Evolutionary conservation across 2,797 vertebrate species (phyloP).

Genomic region (Eleutherodactylus coqui): DNA sequence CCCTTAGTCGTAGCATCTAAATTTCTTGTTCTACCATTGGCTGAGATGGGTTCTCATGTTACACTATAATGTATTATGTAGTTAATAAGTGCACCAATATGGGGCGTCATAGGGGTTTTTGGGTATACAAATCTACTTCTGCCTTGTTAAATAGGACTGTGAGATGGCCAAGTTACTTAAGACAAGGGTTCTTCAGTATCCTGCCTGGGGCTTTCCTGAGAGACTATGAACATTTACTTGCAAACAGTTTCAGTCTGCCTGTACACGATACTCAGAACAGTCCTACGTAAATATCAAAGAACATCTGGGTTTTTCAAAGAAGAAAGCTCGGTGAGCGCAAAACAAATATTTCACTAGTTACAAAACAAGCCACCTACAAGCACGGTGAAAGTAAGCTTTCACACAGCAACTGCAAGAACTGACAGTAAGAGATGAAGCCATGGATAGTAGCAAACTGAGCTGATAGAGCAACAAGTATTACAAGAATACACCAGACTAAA

Average conservation of each 20-base stretch:
- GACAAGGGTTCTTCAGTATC: neutral
- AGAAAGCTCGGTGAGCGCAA: neutral
- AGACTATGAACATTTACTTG: slow-evolving; percentile 42
- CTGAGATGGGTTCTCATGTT: neutral
- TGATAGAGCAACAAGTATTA: neutral
- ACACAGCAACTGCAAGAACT: neutral
- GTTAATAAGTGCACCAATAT: neutral
- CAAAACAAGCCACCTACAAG: slow-evolving; percentile 1
- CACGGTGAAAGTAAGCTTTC: neutral
- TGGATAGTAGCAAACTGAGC: neutral
- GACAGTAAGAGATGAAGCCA: neutral
- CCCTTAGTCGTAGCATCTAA: too few relatives aligned
- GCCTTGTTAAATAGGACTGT: neutral
- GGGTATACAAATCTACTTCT: neutral
- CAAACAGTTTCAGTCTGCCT: slow-evolving; percentile 39
- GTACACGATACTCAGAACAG: slow-evolving; percentile 22
- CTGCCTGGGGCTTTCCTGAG: slow-evolving; percentile 71
- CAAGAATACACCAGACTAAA: too few relatives aligned
- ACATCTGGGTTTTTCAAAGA: slow-evolving; percentile 30
- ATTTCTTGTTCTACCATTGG: too few relatives aligned
- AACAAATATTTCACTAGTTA: slow-evolving; percentile 10
- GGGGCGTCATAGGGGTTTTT: neutral
- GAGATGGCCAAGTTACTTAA: neutral
- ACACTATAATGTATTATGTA: neutral
- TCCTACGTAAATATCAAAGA: slow-evolving; percentile 26